Evolutionary conservation across 2,888 invertebrate species (phyloP).

Genomic region (Dryomyza anilis): DNA sequence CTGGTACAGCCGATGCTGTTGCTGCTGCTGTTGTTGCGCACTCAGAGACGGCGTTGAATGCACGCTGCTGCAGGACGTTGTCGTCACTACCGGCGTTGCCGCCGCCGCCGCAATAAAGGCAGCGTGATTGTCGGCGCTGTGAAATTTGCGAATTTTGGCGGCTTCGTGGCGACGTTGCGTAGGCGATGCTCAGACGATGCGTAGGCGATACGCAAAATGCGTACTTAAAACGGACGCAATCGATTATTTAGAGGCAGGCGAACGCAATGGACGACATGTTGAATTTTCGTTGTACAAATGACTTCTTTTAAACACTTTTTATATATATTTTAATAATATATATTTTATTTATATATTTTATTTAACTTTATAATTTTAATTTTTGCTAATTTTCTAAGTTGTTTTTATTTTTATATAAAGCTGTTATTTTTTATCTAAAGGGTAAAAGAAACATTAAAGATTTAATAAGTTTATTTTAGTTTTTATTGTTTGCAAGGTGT

Average conservation of each 20-base stretch:
- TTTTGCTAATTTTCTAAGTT: no score
- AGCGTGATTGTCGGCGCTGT: slow-evolving; percentile 13
- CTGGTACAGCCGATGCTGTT: slow-evolving; percentile 28
- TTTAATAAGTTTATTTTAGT: no score
- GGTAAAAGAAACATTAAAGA: no score
- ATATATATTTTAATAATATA: slow-evolving; percentile 5
- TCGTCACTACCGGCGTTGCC: no score
- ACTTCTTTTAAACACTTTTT: not conserved
- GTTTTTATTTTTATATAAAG: no score
- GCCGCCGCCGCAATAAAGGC: slow-evolving; percentile 12
- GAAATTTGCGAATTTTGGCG: slow-evolving; percentile 22
- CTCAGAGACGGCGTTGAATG: not conserved
- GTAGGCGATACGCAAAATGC: not conserved
- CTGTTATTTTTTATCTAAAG: no score
- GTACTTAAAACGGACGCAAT: slow-evolving; percentile 6
- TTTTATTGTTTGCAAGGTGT: no score
- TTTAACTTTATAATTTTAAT: no score
- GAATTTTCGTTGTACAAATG: not conserved
- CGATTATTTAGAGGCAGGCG: not conserved
- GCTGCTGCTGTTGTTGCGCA: slow-evolving; percentile 8
- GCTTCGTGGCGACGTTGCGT: no score
- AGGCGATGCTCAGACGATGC: not conserved
- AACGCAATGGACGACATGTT: slow-evolving; percentile 11
- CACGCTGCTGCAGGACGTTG: slow-evolving; percentile 12
- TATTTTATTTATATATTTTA: no score